Base-by-base conservation (phyloP, 2,888 invertebrate species). In the Lepidochitona cinerea region DNA sequence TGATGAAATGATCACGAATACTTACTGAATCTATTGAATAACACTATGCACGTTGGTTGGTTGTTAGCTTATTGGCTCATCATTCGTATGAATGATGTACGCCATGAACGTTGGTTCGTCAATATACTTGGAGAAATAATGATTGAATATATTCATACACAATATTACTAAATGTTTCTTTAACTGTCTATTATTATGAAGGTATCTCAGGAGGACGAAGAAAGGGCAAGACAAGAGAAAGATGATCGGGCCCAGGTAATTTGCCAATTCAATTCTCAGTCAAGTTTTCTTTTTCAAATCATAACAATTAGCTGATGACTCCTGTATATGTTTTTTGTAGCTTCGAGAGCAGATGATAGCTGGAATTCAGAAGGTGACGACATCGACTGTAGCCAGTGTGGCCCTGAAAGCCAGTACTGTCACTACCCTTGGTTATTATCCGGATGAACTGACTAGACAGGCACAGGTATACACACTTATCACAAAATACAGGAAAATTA, bases 361-460 rank as follows among this genome's bases (percentile, higher is more conserved):
- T n/a, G 75, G 77, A n/a, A 59, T 83, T 9, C 37, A 66, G 32
- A 71, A 71, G 7, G 59, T 79, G 9, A 79, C 81, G 5, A 70
- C 74, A 23, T 68, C 74, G 29, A 77, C 76, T 14, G 73, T 76
- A 18, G 69, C 72, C 6, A 73, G 75, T 33, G 72, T 81, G 18
- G 69, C 75, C 9, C 70, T 80, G 59, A 74, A 78, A 12, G 72
- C 77, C 4, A 79, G 79, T 52, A 77, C 82, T 0, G 54, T 80
- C 49, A 73, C 72, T 9, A 69, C 69, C 37, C 37, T 80, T 1
- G 73, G 75, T 1, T 54, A 70, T 29, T 71, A 73, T n/a, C 69
- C 81, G 0, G 74, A 59, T 26, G 59, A 59, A 26, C 32, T 59
- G 7, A 59, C 23, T 26, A 23, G 59, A 23, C 59, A 59, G 59